Conservation (phyloP, 2,113 vertebrate species). For the Gadus macrocephalus region DNA sequence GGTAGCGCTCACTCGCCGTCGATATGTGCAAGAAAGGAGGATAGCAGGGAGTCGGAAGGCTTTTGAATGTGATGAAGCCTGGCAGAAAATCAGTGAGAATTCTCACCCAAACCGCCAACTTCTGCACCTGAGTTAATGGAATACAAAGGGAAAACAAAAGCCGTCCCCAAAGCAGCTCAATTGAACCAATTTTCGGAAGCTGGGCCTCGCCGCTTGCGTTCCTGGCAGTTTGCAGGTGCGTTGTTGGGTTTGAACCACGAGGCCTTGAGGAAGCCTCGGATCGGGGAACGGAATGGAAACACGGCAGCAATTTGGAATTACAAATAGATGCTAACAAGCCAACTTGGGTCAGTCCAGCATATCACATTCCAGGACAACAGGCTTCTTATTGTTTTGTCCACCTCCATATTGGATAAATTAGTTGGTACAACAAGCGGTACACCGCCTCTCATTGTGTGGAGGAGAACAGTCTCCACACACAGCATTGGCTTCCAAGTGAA, state of each 20-base stretch:
- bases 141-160: conserved; percentile 66
- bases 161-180: conserved; percentile 62
- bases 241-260: neutral
- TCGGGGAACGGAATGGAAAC: neutral
- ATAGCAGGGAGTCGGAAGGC: conserved; percentile 31
- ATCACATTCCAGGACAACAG: neutral
- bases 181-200: conserved; percentile 52
- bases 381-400: too few species aligned
- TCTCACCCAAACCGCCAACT: conserved; percentile 65
- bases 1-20: conserved; percentile 77
- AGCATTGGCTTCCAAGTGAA: too few species aligned
- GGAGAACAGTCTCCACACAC: too few species aligned
- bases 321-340: neutral
- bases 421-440: too few species aligned
- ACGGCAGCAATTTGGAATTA: conserved; percentile 21
- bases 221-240: too few species aligned
- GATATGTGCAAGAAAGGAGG: conserved; percentile 71
- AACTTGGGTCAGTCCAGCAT: conserved; percentile 5
- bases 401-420: too few species aligned
- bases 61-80: conserved; percentile 84
- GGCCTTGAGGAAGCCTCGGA: neutral
- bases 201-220: conserved; percentile 12
- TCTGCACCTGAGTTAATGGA: conserved; percentile 39
- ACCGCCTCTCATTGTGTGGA: too few species aligned
- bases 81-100: conserved; percentile 90